These are phyloP conservation scores for Chydorus sphaericus DNA, from an alignment of 2,888 invertebrate genomes.

Conservation along the genomic window DNA sequence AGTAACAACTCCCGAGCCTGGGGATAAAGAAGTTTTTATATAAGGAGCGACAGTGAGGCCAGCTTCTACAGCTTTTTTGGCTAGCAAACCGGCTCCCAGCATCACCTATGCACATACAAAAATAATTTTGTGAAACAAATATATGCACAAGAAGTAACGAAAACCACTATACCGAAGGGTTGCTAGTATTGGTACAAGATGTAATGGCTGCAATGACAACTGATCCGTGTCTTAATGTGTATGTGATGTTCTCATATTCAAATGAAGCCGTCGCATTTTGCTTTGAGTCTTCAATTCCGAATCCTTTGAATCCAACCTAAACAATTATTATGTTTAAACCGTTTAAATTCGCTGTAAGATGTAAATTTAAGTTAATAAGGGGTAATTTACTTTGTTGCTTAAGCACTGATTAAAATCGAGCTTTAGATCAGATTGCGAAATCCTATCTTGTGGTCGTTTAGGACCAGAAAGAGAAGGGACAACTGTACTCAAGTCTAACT, in stretches of 20 bases:
- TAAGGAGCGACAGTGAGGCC: slow-evolving; percentile 80
- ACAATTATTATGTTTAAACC: slow-evolving; percentile 15
- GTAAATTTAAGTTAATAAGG: not conserved
- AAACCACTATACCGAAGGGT: too few species aligned
- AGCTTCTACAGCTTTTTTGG: slow-evolving; percentile 83
- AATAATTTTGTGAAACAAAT: too few species aligned
- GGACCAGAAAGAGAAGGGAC: slow-evolving; percentile 93
- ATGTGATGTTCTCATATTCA: slow-evolving; percentile 63
- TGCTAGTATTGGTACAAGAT: slow-evolving; percentile 94
- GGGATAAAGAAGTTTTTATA: slow-evolving; percentile 92
- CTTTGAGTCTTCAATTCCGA: slow-evolving; percentile 53
- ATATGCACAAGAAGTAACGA: too few species aligned
- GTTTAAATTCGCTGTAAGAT: not conserved
- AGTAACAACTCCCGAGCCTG: slow-evolving; percentile 88
- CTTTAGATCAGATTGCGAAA: slow-evolving; percentile 80
- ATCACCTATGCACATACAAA: too few species aligned
- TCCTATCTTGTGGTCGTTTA: slow-evolving; percentile 91
- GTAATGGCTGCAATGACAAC: slow-evolving; percentile 96
- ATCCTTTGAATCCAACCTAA: slow-evolving; percentile 85
- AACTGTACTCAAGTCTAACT: slow-evolving; percentile 71
- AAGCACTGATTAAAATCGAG: slow-evolving; percentile 73
- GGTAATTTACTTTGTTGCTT: slow-evolving; percentile 54
- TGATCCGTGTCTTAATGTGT: slow-evolving; percentile 70
- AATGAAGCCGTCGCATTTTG: slow-evolving; percentile 51
- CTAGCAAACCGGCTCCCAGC: slow-evolving; percentile 88